Conservation (phyloP, 2,888 invertebrate species). For the Rhagophthalmus giganteus region DNA sequence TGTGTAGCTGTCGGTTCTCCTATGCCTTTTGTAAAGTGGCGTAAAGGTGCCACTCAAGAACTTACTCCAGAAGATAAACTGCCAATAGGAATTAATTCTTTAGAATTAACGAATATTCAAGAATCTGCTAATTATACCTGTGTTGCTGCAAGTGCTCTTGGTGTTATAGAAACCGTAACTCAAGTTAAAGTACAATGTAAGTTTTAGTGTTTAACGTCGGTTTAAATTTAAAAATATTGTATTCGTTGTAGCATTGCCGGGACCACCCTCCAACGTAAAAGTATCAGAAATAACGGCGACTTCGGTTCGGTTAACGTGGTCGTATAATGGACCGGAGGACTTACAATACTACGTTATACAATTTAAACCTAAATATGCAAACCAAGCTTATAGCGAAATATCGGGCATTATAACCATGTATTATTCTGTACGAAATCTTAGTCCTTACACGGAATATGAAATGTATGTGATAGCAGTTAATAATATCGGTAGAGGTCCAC, state of each 20-base stretch:
- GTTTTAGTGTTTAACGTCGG: constrained; percentile 42
- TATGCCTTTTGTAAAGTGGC: constrained; percentile 96
- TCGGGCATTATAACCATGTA: constrained; percentile 91
- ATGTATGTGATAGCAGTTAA: constrained; percentile 95
- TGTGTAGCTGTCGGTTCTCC: constrained; percentile 98
- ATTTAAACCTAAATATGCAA: constrained; percentile 93
- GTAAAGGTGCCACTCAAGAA: constrained; percentile 79
- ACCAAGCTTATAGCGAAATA: constrained; percentile 89
- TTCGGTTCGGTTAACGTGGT: constrained; percentile 91
- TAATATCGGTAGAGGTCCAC: constrained; percentile 88
- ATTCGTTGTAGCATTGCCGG: constrained; percentile 76
- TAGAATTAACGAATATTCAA: constrained; percentile 82
- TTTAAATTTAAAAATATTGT: background rate
- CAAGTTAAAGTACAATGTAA: constrained; percentile 96
- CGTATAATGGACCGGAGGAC: constrained; percentile 84
- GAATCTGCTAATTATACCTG: constrained; percentile 97
- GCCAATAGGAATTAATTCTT: constrained; percentile 82
- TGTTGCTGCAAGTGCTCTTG: constrained; percentile 91
- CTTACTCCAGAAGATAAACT: constrained; percentile 87
- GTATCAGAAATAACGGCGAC: constrained; percentile 93
- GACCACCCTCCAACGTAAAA: constrained; percentile 85
- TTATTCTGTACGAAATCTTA: constrained; percentile 85
- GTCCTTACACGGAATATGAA: constrained; percentile 95
- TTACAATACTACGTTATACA: constrained; percentile 96
- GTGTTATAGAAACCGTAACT: constrained; percentile 85